Conservation (phyloP, 2,797 vertebrate genomes). For the Sebastes hopkinsi region DNA sequence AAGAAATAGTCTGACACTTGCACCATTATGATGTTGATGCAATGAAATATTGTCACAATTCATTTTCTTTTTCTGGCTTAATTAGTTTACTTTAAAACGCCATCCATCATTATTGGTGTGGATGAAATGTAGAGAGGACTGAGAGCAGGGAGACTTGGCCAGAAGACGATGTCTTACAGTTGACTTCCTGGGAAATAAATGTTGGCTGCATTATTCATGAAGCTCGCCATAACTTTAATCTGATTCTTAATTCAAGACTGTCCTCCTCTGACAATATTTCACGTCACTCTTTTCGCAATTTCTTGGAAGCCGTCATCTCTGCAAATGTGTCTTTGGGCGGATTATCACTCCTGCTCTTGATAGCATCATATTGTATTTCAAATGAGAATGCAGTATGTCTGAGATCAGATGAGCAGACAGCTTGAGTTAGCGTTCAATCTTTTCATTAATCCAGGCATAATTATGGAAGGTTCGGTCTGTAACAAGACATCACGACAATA, state of each 20-base stretch:
- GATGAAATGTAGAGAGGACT: slow-evolving; percentile 87
- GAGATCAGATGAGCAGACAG: slow-evolving; percentile 40
- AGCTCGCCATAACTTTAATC: slow-evolving; percentile 77
- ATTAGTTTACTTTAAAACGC: slow-evolving; percentile 94
- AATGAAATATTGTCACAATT: slow-evolving; percentile 91
- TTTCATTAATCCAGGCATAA: slow-evolving; percentile 41
- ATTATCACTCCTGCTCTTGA: slow-evolving; percentile 51
- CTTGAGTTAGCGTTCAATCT: slow-evolving; percentile 13
- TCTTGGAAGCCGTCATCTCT: slow-evolving; percentile 52
- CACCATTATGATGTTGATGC: slow-evolving; percentile 85
- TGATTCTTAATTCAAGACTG: slow-evolving; percentile 74
- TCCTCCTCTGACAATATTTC: slow-evolving; percentile 66
- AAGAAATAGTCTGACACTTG: slow-evolving; percentile 88
- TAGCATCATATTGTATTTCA: slow-evolving; percentile 58
- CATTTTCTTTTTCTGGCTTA: slow-evolving; percentile 89
- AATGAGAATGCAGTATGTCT: slow-evolving; percentile 29
- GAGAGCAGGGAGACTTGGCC: slow-evolving; percentile 71
- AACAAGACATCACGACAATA: slow-evolving; percentile 9
- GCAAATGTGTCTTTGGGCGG: slow-evolving; percentile 41
- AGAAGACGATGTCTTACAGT: slow-evolving; percentile 85
- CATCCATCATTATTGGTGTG: slow-evolving; percentile 88
- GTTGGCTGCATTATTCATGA: slow-evolving; percentile 89
- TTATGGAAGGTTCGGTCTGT: neutral
- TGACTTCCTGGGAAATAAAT: slow-evolving; percentile 84
- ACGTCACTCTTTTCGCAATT: slow-evolving; percentile 45